Evolutionary conservation across 2,888 invertebrate genomes (phyloP).

Genomic region (Horisme vitalbata): DNA sequence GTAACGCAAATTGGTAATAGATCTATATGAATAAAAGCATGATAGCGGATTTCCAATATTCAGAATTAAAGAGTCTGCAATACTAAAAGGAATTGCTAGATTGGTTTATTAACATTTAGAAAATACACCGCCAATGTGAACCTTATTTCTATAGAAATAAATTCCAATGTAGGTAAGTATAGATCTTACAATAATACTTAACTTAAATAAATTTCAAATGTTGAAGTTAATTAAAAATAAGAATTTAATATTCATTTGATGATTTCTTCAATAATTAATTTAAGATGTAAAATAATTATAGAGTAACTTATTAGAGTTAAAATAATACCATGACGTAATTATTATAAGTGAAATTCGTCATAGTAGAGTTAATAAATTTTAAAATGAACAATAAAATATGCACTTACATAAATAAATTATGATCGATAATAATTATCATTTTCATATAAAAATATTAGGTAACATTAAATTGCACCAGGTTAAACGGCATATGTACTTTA

Average conservation of each 20-base stretch:
- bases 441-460: too few species aligned
- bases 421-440: too few species aligned
- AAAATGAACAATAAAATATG: too few species aligned
- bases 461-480: too few species aligned
- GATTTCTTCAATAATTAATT: conserved; percentile 1
- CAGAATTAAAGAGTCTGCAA: too few species aligned
- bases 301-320: conserved; percentile 13
- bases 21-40: too few species aligned
- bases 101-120: too few species aligned
- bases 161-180: not conserved
- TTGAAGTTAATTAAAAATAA: not conserved
- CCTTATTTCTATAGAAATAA: conserved; percentile 1
- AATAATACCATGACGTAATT: conserved; percentile 34
- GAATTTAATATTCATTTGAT: conserved; percentile 6
- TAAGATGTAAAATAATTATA: conserved; percentile 15
- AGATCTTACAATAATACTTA: not conserved
- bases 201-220: not conserved
- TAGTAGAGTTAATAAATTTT: not conserved
- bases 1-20: too few species aligned
- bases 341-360: conserved; percentile 7
- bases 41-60: too few species aligned
- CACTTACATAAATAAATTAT: too few species aligned
- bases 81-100: too few species aligned
- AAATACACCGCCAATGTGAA: not conserved
- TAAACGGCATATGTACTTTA: too few species aligned